Evolutionary conservation across 2,888 invertebrate species (phyloP), one percentile per base, ranked within the genome.

Genomic region (Autographa pulchrina): DNA sequence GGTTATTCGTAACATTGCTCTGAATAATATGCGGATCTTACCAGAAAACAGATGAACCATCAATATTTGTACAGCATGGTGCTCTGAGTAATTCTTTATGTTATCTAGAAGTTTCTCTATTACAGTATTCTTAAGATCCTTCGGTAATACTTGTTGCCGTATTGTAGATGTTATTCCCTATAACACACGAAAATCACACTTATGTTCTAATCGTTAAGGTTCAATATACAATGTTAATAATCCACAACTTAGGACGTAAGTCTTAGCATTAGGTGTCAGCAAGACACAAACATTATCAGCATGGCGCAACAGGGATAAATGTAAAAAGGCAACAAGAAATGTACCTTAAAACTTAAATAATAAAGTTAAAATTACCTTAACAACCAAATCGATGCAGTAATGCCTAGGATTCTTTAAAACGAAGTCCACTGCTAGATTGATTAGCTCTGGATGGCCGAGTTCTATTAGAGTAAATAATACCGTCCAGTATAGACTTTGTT

Each of bases 21-120:
- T 25, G 25, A 25, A 25, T 35, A 48, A n/a, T 7, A n/a, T 52
- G 7, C 3, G 7, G 7, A 7, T 6, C 13, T 79, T 81, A 95
- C 95, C 95, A 13, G 94, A 91, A 76, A 95, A 96, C 54, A 95
- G 71, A 87, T 96, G 95, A 75, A 96, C 94, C 91, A 95, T 91
- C 9, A 96, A 70, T 77, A 96, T 93, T 56, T 92, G 91, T 4
- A 95, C 81, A 0, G 92, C 94, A 61, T 95, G 94, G 0, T 86
- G 78, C 73, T 95, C 95, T 0, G 90, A 88, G 68, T 93, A 94
- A 0, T 83, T 91, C 64, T 86, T 88, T 89, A 92, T 92, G 56
- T 94, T 94, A 14, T 92, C 92, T 35, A 94, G 67, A 0, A 96
- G 83, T 59, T 92, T 93, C 74, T 93, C 94, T 18, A 94, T 92